Conservation (phyloP, 2,113 vertebrate species). For the Stegostoma tigrinum region DNA sequence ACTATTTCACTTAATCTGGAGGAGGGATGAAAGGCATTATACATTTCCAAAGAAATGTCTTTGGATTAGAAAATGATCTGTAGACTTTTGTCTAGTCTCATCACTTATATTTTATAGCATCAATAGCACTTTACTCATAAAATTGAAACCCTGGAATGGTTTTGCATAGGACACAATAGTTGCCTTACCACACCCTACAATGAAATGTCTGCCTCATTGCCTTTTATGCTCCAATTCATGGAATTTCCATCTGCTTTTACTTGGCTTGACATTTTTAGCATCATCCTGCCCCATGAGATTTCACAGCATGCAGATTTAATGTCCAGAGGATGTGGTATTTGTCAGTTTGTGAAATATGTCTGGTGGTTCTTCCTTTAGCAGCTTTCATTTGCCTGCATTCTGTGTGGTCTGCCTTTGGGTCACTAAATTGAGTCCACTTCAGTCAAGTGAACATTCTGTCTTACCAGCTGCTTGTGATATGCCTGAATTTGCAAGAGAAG, state of each 20-base stretch:
- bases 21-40: neutral
- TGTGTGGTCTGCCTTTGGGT: slow-evolving; percentile 58
- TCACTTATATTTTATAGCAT: neutral
- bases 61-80: neutral
- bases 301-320: slow-evolving; percentile 48
- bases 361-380: slow-evolving; percentile 47
- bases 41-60: neutral
- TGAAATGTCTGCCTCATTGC: slow-evolving; percentile 43
- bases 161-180: slow-evolving; percentile 39
- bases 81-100: slow-evolving; percentile 28
- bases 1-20: neutral
- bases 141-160: slow-evolving; percentile 38
- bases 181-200: slow-evolving; percentile 44
- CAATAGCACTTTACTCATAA: neutral
- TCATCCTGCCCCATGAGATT: slow-evolving; percentile 62
- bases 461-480: slow-evolving; percentile 29
- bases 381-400: slow-evolving; percentile 53
- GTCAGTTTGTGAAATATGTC: slow-evolving; percentile 72
- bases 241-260: slow-evolving; percentile 69
- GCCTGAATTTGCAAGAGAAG: slow-evolving; percentile 17
- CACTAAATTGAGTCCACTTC: slow-evolving; percentile 43
- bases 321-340: slow-evolving; percentile 68
- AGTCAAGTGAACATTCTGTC: slow-evolving; percentile 4
- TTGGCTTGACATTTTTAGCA: slow-evolving; percentile 70
- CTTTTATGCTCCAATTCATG: slow-evolving; percentile 53